A percentile compares a stretch with the other conserved stretches of the same genome.
These are phyloP conservation scores for Caenorhabditis briggsae DNA, from an alignment of 1,140 invertebrate genomes.

Conservation along the genomic window DNA sequence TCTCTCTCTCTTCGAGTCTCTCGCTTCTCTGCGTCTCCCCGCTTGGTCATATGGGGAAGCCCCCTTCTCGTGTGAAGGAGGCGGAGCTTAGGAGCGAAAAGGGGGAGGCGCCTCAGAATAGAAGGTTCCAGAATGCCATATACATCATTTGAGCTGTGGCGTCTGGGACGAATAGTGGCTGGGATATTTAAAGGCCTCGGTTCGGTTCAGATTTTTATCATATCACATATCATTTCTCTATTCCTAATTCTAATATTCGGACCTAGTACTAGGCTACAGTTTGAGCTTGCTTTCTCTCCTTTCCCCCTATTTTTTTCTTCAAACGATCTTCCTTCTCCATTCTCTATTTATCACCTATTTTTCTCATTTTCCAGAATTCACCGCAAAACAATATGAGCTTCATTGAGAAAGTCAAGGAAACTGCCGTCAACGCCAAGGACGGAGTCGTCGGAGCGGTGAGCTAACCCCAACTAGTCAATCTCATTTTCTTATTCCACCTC, in stretches of 20 bases:
- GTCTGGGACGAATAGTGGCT: background rate
- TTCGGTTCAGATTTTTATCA: background rate
- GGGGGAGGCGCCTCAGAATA: background rate
- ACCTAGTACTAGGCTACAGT: background rate
- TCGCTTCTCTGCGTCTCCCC: background rate
- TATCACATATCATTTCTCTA: background rate
- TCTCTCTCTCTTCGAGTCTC: too few relatives aligned
- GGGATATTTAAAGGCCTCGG: background rate
- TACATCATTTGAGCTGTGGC: constrained; percentile 7
- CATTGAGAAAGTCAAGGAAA: constrained; percentile 31
- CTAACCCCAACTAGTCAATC: background rate
- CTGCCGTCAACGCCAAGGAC: constrained; percentile 42
- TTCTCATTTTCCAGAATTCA: constrained; percentile 12
- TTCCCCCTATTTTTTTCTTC: too few relatives aligned
- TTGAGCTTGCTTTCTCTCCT: too few relatives aligned
- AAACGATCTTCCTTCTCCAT: too few relatives aligned
- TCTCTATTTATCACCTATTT: too few relatives aligned
- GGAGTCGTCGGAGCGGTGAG: constrained; percentile 46
- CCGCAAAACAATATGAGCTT: constrained; percentile 42
- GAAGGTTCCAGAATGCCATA: background rate
- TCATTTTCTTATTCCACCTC: background rate
- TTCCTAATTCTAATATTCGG: background rate
- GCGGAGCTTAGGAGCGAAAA: background rate
- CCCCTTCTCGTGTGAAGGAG: constrained; percentile 8
- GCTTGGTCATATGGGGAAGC: background rate